Base-by-base conservation (phyloP, 2,113 vertebrate genomes). In the Melospiza georgiana region DNA sequence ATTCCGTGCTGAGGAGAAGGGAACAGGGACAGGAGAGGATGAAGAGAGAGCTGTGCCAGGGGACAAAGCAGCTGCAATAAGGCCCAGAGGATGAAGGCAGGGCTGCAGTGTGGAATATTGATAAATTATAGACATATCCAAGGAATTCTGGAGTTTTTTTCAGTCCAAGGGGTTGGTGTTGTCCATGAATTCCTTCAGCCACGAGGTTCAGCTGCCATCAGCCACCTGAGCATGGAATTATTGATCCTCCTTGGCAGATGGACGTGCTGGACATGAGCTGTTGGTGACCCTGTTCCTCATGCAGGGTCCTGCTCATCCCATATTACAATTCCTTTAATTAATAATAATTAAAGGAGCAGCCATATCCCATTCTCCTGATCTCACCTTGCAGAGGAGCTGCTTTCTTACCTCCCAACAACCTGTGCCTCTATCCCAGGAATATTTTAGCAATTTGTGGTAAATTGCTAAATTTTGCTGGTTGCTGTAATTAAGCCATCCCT, bases 101-200 rank as follows among this genome's bases (percentile, higher is more conserved):
- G 48, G 54, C 10, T 55, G 49, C 27, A 8, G 3, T 18, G 51
- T 48, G 15, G 24, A 48, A 48, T 25, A 33, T 2, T 63, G 68
- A 71, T 10, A 6, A 12, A 5, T 72, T 23, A 15, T 1, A 20
- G 27, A 31, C 0, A 0, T 3, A 8, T 33, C 20, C 12, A 14
- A 9, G 22, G 19, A 7, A 27, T 12, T 10, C 7, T 20, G 11
- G 30, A 8, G 63, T 0, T 72, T 48, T 49, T 55, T 59, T 2
- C 68, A 55, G 43, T 24, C 52, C 63, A 12, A 27, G 30, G 44
- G 1, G 25, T 55, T 66, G 37, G 4, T 66, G 18, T 7, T n/a
- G 31, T 15, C 66, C 61, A 21, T 3, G 37, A 41, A 48, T 15
- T 31, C 67, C 30, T 48, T 30, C 62, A 54, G 65, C 65, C 69